These are phyloP conservation scores for Upupa epops DNA, from an alignment of 2,113 vertebrate genomes.

Conservation along the genomic window DNA sequence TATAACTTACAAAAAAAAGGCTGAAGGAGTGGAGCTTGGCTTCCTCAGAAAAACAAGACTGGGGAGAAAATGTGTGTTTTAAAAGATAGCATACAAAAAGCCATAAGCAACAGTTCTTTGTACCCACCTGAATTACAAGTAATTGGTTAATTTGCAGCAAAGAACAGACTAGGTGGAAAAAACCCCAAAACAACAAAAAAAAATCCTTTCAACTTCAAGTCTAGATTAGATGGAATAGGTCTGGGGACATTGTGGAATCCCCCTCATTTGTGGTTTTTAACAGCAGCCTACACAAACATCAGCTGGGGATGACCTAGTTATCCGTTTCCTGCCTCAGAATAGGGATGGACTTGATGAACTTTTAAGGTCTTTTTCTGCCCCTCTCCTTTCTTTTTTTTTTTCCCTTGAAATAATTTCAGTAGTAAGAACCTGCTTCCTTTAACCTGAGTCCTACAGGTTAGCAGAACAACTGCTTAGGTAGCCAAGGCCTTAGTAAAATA, in stretches of 20 bases:
- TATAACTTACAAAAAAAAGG: background rate
- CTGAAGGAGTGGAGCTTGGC: background rate
- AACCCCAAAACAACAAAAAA: background rate
- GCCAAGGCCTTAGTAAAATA: background rate
- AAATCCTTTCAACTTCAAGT: background rate
- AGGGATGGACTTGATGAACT: slow-evolving; percentile 1
- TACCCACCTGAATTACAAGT: background rate
- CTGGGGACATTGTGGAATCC: slow-evolving; percentile 41
- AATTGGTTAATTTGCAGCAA: background rate
- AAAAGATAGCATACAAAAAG: background rate
- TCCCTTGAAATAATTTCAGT: background rate
- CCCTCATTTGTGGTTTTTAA: slow-evolving; percentile 45
- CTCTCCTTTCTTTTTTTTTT: background rate
- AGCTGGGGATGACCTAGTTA: slow-evolving; percentile 54
- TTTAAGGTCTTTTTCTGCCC: slow-evolving; percentile 2
- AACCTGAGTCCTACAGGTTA: background rate
- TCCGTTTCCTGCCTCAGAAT: slow-evolving; percentile 45
- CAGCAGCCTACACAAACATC: slow-evolving; percentile 54
- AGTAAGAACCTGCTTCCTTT: background rate
- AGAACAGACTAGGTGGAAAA: background rate
- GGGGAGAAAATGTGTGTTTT: background rate
- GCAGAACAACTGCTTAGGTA: background rate
- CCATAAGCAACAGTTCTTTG: background rate
- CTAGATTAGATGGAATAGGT: slow-evolving; percentile 37
- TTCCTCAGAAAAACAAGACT: background rate